Percentiles rank a stretch among this genome's conserved stretches.
Conservation (phyloP, 2,797 vertebrate species). For the Oreonectes daqikongensis region DNA sequence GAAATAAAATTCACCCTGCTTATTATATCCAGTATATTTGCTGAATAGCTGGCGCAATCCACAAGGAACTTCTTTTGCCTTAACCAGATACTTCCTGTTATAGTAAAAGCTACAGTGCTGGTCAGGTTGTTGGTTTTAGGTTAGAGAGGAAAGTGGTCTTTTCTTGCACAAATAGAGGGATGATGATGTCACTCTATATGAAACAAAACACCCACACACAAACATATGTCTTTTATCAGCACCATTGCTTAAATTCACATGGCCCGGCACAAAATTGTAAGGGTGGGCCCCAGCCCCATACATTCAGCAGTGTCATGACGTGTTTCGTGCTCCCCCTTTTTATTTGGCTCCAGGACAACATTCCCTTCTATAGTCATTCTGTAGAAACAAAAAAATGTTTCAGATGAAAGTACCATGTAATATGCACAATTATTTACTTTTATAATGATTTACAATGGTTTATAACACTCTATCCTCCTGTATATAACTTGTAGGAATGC, state of each 20-base stretch:
- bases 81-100: constrained; percentile 40
- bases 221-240: neutral
- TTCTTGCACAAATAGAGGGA: constrained; percentile 16
- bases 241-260: neutral
- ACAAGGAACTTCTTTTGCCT: constrained; percentile 54
- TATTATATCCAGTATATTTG: constrained; percentile 42
- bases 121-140: constrained; percentile 14
- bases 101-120: constrained; percentile 24
- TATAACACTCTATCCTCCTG: no score
- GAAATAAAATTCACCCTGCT: constrained; percentile 49
- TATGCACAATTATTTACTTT: no score
- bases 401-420: no score
- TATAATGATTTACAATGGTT: no score
- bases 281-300: neutral
- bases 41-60: constrained; percentile 40
- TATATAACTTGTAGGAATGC: no score
- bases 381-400: no score
- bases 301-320: neutral
- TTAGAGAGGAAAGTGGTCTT: constrained; percentile 28
- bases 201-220: neutral
- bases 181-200: constrained; percentile 25
- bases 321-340: neutral
- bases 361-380: no score
- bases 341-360: no score
- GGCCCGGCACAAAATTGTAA: neutral